Evolutionary conservation across 2,888 invertebrate genomes (phyloP), one percentile per base, ranked within the genome.

Genomic region (Ochlodes sylvanus): DNA sequence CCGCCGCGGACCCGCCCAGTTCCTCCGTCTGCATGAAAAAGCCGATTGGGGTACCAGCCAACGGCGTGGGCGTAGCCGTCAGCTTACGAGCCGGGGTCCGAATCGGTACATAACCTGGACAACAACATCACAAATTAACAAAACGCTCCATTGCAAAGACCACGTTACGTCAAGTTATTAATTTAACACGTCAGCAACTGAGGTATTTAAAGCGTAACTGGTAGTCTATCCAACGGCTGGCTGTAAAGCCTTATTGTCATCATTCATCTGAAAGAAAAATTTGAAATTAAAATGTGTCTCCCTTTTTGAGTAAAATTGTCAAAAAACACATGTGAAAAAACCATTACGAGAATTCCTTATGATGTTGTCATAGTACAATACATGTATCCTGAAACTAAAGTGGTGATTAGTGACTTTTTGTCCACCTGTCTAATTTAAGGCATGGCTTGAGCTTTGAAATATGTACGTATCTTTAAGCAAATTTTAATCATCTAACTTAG

Each of bases 61-160:
- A 96, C 2, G 99, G 99, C 5, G 99, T 99, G 5, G 99, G 99
- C 0, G 99, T 99, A 17, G 99, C 99, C 72, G 98, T 98, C 77
- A 99, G 94, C 93, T 99, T 99, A 76, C 99, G 95, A 60, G 99
- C 99, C 70, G 99, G 99, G 47, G 99, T 99, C 80, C 99, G 95
- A 76, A 99, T 97, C 32, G 99, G 99, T 74, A 99, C 96, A 86
- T 99, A 99, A 71, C 97, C 96, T 94, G 90, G 82, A 80, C 88
- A 89, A 92, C 85, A 89, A 90, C 75, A 78, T 70, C 74, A 72
- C 70, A 66, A 65, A 73, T 86, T 78, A 85, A 73, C 74, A 63
- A 27, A 15, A 44, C 32, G 42, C 17, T 52, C 62, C 55, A 55
- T 57, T 52, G 34, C 12, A 27, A 3, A 52, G 47, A 27, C 61